Evolutionary conservation across 2,888 invertebrate species (phyloP).

Genomic region (Tholera decimalis): DNA sequence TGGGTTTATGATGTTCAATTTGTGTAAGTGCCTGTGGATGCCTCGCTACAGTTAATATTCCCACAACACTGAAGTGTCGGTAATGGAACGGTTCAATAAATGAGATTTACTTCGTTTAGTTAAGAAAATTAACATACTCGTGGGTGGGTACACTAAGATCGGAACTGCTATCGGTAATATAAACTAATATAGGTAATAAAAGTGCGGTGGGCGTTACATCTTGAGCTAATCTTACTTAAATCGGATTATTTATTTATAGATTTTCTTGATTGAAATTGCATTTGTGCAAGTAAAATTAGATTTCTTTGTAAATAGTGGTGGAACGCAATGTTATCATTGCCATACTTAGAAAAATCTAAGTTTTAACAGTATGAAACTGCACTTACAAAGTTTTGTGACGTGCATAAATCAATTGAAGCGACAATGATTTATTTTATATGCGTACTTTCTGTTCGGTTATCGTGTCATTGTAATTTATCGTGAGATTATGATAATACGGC

Average conservation of each 20-base stretch:
- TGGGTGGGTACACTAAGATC: conserved; percentile 76
- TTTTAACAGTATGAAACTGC: conserved; percentile 22
- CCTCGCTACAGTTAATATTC: conserved; percentile 74
- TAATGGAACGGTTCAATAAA: conserved; percentile 77
- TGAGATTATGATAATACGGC: conserved; percentile 72
- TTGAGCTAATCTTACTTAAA: conserved; percentile 35
- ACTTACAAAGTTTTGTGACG: conserved; percentile 38
- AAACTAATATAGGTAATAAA: conserved; percentile 58
- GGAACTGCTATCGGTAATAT: conserved; percentile 55
- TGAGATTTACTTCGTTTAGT: conserved; percentile 81
- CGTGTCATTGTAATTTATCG: conserved; percentile 72
- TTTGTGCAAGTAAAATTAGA: neutral
- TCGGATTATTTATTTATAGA: conserved; percentile 3
- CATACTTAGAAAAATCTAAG: neutral
- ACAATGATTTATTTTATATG: conserved; percentile 65
- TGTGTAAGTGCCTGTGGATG: conserved; percentile 63
- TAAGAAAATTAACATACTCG: conserved; percentile 77
- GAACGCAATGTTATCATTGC: neutral
- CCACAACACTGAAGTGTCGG: conserved; percentile 79
- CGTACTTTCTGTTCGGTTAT: conserved; percentile 66
- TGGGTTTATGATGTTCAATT: conserved; percentile 67
- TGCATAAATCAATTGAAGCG: conserved; percentile 46
- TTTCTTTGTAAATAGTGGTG: conserved; percentile 1
- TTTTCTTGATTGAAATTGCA: neutral
- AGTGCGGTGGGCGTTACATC: conserved; percentile 41